phyloP scores from a whole-genome alignment of 2,797 vertebrate genomes.

The Melanotaenia trifasciata region DNA sequence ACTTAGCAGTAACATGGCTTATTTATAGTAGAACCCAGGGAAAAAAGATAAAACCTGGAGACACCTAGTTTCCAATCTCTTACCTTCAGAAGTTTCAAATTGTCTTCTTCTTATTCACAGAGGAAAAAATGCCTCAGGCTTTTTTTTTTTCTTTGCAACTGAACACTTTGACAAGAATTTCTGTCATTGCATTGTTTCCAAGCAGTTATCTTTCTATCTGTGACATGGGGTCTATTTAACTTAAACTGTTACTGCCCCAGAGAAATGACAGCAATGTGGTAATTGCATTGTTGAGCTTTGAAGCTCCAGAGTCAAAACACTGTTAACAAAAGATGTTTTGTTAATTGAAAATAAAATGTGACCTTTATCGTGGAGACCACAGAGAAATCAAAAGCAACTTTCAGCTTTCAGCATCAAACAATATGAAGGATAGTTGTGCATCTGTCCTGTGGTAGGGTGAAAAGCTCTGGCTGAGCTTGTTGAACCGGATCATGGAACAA shows the following conservation, averaged over 20 bases:
- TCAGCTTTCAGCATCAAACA: not conserved
- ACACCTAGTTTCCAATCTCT: not conserved
- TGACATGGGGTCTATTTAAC: not conserved
- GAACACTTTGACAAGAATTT: constrained; percentile 1
- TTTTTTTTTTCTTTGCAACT: not conserved
- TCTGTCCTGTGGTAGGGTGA: not conserved
- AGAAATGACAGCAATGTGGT: not conserved
- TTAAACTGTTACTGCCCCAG: constrained; percentile 14
- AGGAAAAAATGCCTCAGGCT: not conserved
- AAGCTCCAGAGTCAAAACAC: not conserved
- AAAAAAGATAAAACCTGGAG: constrained; percentile 1
- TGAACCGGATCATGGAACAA: constrained; percentile 35
- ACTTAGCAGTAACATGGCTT: not conserved
- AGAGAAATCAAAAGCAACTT: constrained; percentile 18
- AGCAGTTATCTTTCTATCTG: not conserved
- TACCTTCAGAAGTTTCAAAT: constrained; percentile 4
- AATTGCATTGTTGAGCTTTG: constrained; percentile 14
- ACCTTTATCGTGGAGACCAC: constrained; percentile 6
- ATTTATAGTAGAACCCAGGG: constrained; percentile 2
- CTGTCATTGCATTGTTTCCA: not conserved
- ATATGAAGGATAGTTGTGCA: not conserved
- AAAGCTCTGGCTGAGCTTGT: constrained; percentile 25
- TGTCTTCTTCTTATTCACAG: not conserved
- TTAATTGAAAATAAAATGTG: constrained; percentile 6
- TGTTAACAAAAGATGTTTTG: constrained; percentile 2